A percentile compares a stretch with the other conserved stretches of the same genome.
Evolutionary conservation across 2,797 vertebrate genomes (phyloP).

Genomic region (Acanthurus tractus): DNA sequence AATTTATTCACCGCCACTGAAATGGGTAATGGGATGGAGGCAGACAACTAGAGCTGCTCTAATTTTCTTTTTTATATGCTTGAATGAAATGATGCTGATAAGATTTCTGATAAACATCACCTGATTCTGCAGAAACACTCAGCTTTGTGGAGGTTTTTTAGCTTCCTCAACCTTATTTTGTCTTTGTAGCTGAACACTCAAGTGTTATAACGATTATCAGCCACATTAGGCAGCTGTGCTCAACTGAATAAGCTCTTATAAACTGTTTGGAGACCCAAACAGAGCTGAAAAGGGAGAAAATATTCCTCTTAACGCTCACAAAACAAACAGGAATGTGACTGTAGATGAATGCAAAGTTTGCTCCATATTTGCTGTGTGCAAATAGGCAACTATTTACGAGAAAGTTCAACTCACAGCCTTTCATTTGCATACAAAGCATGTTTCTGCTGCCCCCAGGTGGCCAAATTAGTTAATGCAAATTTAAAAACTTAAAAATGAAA

Average conservation of each 20-base stretch:
- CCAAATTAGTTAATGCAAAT: neutral
- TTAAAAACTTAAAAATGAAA: neutral
- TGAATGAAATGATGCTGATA: neutral
- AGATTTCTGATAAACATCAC: neutral
- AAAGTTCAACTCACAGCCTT: neutral
- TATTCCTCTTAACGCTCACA: neutral
- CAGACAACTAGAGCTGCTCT: neutral
- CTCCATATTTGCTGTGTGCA: neutral
- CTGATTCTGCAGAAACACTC: neutral
- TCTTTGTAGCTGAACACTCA: too few relatives aligned
- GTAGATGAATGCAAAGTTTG: neutral
- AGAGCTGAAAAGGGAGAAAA: neutral
- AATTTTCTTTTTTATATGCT: neutral
- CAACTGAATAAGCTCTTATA: neutral
- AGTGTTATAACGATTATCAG: too few relatives aligned
- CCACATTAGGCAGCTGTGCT: neutral
- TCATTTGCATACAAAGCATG: neutral
- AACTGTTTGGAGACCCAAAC: neutral
- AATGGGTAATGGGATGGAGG: neutral
- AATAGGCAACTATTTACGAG: neutral
- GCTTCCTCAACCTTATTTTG: neutral
- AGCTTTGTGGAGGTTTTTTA: neutral
- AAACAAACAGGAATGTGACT: neutral
- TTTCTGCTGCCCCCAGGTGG: neutral
- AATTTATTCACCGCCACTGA: too few relatives aligned